Base-by-base conservation (phyloP, 2,888 invertebrate species). In the Ophion ellenae region DNA sequence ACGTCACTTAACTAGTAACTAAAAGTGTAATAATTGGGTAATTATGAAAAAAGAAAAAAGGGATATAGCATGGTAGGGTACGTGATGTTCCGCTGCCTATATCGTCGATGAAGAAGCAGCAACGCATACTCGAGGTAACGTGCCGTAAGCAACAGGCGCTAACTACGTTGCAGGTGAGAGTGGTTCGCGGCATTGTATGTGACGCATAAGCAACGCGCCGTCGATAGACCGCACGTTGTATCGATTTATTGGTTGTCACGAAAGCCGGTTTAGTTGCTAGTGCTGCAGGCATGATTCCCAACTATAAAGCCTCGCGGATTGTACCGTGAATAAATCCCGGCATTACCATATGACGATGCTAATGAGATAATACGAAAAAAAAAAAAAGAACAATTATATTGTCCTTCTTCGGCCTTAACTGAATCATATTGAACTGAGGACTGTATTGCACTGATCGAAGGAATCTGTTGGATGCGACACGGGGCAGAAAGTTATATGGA, bases 81-180 rank as follows among this genome's bases (percentile, higher is more conserved):
- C 11, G 63, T 61, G 63, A 75, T 47, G 63, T 63, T 45, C 17
- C 7, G 40, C 7, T 40, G 40, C 9, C 40, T 9, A 20, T 32
- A 36, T 47, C 40, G n/a, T 24, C 66, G 11, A 63, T 59, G 67
- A 67, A 45, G 32, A 78, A 20, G 20, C 64, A 36, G 36, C 71
- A 75, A 64, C 36, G 66, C 59, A 9, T 40, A 40, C 40, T 40
- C 40, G 40, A 40, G 9, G 40, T 40, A 40, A 40, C 40, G 40
- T 40, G 40, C 40, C 40, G 40, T 40, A 79, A 61, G 64, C 36
- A 53, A 78, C 69, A 85, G 81, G 85, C 85, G 81, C 87, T 89
- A 89, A 89, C 89, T 87, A 87, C 87, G 87, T 88, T 79, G 69
- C 47, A 82, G 78, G 78, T 63, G 36, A 59, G 70, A 66, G 74